Evolutionary conservation across 2,113 vertebrate genomes (phyloP).

Genomic region (Gambusia affinis): DNA sequence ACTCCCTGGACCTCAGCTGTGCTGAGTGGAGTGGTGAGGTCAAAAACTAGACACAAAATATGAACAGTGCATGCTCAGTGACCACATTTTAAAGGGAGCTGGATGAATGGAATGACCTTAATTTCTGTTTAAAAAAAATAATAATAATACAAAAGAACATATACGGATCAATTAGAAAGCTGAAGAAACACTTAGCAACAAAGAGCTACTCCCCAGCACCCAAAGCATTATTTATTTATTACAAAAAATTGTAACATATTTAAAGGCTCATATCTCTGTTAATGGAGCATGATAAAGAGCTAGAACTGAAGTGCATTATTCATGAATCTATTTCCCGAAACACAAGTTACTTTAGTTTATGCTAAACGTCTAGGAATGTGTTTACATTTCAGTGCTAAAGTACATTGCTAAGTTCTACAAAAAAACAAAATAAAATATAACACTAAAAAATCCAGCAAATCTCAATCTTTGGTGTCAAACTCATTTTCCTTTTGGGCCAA

Average conservation of each 20-base stretch:
- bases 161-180: not conserved
- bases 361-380: not conserved
- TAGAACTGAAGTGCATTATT: not conserved
- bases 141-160: not conserved
- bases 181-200: not conserved
- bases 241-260: not conserved
- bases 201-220: not conserved
- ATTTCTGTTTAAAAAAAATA: slow-evolving; percentile 4
- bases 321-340: not conserved
- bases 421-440: not conserved
- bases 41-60: slow-evolving; percentile 33
- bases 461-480: not conserved
- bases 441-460: not conserved
- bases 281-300: not conserved
- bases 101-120: slow-evolving; percentile 6
- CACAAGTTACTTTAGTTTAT: not conserved
- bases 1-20: slow-evolving; percentile 26
- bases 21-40: slow-evolving; percentile 36
- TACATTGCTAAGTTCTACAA: not conserved
- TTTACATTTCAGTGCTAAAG: not conserved
- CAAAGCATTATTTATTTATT: not conserved
- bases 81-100: slow-evolving; percentile 10
- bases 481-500: too few relatives aligned
- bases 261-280: not conserved
- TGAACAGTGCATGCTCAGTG: slow-evolving; percentile 11